Evolutionary conservation across 2,113 vertebrate species (phyloP).

Genomic region (Podilymbus podiceps): DNA sequence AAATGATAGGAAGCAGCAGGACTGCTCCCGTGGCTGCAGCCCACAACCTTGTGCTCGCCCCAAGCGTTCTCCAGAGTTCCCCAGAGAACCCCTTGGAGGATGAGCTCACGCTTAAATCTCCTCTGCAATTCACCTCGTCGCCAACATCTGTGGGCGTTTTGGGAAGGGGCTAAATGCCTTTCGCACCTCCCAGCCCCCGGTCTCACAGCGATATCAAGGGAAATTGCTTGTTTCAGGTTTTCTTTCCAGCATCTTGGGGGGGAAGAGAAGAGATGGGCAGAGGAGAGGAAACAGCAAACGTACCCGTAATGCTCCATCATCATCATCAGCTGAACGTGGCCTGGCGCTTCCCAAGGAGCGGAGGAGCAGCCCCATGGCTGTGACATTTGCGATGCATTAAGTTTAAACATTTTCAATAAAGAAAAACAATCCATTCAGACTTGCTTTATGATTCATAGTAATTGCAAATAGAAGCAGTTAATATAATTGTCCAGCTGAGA

Average conservation of each 20-base stretch:
- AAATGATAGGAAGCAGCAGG: fast-evolving
- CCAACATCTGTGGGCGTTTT: background rate
- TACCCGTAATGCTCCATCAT: fast-evolving
- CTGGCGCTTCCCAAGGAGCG: background rate
- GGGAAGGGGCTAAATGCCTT: background rate
- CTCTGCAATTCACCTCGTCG: background rate
- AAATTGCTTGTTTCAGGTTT: fast-evolving
- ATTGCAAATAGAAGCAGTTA: conserved; percentile 60
- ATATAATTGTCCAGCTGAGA: conserved; percentile 64
- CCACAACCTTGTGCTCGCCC: fast-evolving
- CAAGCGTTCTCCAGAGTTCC: fast-evolving
- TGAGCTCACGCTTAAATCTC: background rate
- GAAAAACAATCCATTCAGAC: conserved; percentile 51
- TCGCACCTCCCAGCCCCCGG: background rate
- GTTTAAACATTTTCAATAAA: conserved; percentile 71
- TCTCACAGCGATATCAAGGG: fast-evolving
- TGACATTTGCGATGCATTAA: conserved; percentile 61
- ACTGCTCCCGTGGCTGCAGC: fast-evolving
- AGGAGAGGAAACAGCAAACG: background rate
- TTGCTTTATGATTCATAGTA: conserved; percentile 63
- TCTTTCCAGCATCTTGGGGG: fast-evolving
- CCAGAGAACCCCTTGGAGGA: background rate
- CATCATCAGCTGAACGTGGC: background rate
- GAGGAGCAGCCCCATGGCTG: background rate
- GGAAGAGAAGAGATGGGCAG: background rate